These are phyloP conservation scores for Pseudobourletiella spinata DNA, from an alignment of 1,140 invertebrate genomes.

Conservation along the genomic window DNA sequence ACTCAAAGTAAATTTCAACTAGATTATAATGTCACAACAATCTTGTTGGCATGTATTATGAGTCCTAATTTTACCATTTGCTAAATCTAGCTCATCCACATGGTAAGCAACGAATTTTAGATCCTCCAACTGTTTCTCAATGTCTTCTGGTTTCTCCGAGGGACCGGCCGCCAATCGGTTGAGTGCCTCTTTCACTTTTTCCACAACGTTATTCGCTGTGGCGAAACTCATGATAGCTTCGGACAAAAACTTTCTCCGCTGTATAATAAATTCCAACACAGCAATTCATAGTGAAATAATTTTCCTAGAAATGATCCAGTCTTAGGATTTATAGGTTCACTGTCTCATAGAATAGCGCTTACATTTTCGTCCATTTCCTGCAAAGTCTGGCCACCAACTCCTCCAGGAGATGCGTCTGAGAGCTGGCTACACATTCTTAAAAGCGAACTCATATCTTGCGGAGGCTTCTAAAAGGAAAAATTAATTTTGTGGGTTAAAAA, in stretches of 20 bases:
- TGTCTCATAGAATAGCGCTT: no score
- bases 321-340: no score
- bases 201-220: neutral
- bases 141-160: neutral
- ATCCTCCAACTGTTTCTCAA: neutral
- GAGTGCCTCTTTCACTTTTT: neutral
- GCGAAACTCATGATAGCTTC: neutral
- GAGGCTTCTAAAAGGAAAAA: neutral
- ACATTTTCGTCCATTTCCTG: no score
- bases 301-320: no score
- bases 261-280: neutral
- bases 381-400: neutral
- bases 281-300: no score
- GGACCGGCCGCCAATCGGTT: neutral
- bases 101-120: constrained; percentile 6
- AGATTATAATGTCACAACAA: neutral
- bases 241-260: neutral
- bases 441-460: neutral
- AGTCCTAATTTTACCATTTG: constrained; percentile 2
- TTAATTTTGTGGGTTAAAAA: no score
- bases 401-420: neutral
- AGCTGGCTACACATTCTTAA: neutral
- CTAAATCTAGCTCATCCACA: constrained; percentile 6
- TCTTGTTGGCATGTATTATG: no score
- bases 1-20: neutral